A percentile compares a stretch with the other conserved stretches of the same genome.
Evolutionary conservation across 2,113 vertebrate genomes (phyloP).

Genomic region (Mastomys coucha): DNA sequence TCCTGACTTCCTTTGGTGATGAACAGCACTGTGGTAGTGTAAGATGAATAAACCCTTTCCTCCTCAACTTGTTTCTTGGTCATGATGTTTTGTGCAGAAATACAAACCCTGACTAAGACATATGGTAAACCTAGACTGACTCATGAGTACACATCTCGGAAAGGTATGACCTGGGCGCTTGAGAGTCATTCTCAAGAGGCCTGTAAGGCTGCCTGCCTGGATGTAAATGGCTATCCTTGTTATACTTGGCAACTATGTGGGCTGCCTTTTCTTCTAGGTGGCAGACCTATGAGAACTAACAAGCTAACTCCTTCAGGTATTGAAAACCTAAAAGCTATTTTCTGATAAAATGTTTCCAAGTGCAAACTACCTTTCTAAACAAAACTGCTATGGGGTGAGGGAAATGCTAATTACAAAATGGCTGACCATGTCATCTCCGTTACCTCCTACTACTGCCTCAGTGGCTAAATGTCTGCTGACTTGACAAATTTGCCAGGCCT

Average conservation of each 20-base stretch:
- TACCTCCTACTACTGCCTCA: not conserved
- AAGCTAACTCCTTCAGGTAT: not conserved
- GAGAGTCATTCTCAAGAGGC: not conserved
- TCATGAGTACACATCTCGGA: fast-evolving
- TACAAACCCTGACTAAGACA: too few relatives aligned
- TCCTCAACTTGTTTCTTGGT: too few relatives aligned
- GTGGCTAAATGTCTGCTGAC: not conserved
- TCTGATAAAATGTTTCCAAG: conserved; percentile 26
- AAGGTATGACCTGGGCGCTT: not conserved
- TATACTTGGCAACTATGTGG: fast-evolving
- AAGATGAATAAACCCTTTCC: too few relatives aligned
- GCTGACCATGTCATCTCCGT: not conserved
- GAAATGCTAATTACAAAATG: not conserved
- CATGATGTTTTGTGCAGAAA: too few relatives aligned
- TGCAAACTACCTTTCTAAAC: not conserved
- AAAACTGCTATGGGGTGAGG: not conserved
- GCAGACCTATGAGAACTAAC: not conserved
- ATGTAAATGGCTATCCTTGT: too few relatives aligned
- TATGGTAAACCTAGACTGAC: not conserved
- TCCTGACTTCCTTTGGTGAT: too few relatives aligned
- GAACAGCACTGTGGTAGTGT: too few relatives aligned
- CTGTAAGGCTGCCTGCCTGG: fast-evolving
- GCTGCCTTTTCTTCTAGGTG: not conserved
- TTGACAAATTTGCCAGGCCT: not conserved
- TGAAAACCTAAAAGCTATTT: not conserved